Percentiles rank a stretch among this genome's conserved stretches.
Evolutionary conservation across 2,113 vertebrate genomes (phyloP).

Genomic region (Serinus canaria): DNA sequence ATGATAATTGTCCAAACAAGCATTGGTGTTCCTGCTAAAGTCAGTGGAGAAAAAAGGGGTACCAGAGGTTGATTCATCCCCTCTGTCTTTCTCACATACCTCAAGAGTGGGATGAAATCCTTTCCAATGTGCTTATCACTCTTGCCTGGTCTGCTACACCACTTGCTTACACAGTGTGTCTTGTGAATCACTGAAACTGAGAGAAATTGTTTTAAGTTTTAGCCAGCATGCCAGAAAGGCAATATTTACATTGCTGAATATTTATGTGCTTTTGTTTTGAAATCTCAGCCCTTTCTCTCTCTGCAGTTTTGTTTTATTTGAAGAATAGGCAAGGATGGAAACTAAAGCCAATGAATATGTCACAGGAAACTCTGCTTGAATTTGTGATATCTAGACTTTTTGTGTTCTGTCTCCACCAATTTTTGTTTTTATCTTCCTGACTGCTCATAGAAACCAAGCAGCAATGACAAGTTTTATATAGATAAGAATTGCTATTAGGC

Average conservation of each 20-base stretch:
- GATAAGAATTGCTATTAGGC: neutral
- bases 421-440: neutral
- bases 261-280: neutral
- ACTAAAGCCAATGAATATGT: neutral
- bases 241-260: neutral
- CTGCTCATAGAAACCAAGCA: neutral
- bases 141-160: neutral
- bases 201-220: neutral
- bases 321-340: neutral
- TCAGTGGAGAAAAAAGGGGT: neutral
- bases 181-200: neutral
- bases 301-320: neutral
- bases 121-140: neutral
- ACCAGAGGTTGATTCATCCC: neutral
- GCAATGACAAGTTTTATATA: neutral
- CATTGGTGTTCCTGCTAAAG: neutral
- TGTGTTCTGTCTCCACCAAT: neutral
- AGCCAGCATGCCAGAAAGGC: neutral
- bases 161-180: neutral
- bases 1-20: neutral
- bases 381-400: neutral
- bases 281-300: neutral
- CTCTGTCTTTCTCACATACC: neutral
- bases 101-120: neutral
- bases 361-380: neutral